Conservation (phyloP, 2,888 invertebrate genomes). For the Dicyrtoma fusca region DNA sequence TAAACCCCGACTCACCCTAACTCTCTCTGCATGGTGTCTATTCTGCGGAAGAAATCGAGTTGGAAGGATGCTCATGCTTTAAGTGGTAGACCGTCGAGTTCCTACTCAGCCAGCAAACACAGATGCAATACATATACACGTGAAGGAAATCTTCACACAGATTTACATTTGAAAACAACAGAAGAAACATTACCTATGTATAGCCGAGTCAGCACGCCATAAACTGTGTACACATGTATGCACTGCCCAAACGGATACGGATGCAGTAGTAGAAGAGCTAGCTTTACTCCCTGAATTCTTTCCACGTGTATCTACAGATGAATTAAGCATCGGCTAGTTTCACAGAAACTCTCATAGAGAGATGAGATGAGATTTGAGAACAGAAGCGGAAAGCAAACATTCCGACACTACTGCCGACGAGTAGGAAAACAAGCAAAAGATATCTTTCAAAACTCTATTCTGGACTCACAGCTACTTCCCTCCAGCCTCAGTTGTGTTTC, state of each 20-base stretch:
- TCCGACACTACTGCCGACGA: constrained; percentile 7
- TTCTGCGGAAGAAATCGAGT: constrained; percentile 29
- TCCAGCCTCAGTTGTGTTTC: not conserved
- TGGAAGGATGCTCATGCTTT: constrained; percentile 19
- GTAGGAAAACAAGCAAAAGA: constrained; percentile 13
- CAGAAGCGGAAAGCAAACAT: constrained; percentile 34
- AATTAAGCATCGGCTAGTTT: constrained; percentile 47
- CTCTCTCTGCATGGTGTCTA: constrained; percentile 40
- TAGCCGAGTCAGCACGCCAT: not conserved
- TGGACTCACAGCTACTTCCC: not conserved
- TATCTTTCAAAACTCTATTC: not conserved
- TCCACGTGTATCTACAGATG: constrained; percentile 34
- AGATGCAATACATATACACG: too few relatives aligned
- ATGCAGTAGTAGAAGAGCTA: not conserved
- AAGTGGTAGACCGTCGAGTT: constrained; percentile 16
- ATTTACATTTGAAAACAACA: constrained; percentile 24
- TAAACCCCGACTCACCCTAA: constrained; percentile 32
- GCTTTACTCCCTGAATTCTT: constrained; percentile 14
- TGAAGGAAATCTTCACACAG: constrained; percentile 12
- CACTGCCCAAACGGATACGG: not conserved
- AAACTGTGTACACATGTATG: not conserved
- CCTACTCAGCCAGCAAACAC: too few relatives aligned
- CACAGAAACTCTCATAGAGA: constrained; percentile 35
- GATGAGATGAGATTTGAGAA: constrained; percentile 35
- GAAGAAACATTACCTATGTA: not conserved